Base-by-base conservation (phyloP, 2,888 invertebrate genomes). In the Polyommatus icarus region DNA sequence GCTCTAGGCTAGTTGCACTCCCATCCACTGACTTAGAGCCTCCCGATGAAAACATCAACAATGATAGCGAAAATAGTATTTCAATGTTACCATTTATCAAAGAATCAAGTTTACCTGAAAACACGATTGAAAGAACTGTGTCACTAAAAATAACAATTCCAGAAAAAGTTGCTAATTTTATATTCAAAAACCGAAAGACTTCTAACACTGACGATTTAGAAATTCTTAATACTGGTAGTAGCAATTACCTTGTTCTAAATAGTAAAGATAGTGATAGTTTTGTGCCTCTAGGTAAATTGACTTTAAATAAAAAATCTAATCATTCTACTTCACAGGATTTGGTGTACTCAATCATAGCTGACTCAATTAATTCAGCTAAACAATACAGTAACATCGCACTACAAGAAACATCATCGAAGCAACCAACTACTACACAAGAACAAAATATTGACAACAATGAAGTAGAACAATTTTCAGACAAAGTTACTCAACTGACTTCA, bases 281-380 rank as follows among this genome's bases (percentile, higher is more conserved):
- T 77, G 89, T 91, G 78, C 91, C 93, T 0, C 87, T 93, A n/a
- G 92, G 90, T 8, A 91, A 89, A 84, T 81, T 92, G 76, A 85
- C 87, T 50, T 85, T 85, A 79, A 87, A 88, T 87, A 90, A 91
- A 87, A 87, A 87, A 80, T 83, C 87, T 77, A 90, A 90, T 80
- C 83, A 92, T 90, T 93, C 93, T 87, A 86, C 90, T 93, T 92
- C 94, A 88, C 93, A 93, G 91, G 92, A 91, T 79, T 84, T 93
- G 86, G 92, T 92, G 85, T 91, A 91, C 83, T 92, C 92, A 32
- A 87, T 93, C 81, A 85, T 94, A 85, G 89, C 91, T 77, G 92
- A 93, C 83, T 93, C 94, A 50, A 87, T 93, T 79, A 93, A 93
- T 82, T 87, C 88, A 78, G 94, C 92, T 36, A 92, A 91, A 83